A percentile compares a stretch with the other conserved stretches of the same genome.
phyloP scores from a whole-genome alignment of 2,113 vertebrate genomes.

The Gymnogyps californianus region DNA sequence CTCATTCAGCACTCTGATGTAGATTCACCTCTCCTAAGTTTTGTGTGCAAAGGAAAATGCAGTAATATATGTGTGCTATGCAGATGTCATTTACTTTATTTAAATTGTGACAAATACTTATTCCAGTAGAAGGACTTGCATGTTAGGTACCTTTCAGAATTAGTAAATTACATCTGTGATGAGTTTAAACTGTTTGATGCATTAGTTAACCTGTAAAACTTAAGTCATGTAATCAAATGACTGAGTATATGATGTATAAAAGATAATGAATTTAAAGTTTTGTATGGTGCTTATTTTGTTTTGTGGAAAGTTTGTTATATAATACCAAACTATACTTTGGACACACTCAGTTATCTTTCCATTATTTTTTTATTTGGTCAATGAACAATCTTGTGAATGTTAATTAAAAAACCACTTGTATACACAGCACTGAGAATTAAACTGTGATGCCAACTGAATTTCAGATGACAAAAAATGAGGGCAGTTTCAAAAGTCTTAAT shows the following conservation, averaged over 20 bases:
- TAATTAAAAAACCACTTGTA: neutral
- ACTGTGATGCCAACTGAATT: neutral
- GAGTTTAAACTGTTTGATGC: neutral
- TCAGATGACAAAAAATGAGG: neutral
- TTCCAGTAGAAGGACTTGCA: neutral
- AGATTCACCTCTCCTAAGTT: neutral
- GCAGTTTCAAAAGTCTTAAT: neutral
- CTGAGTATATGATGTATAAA: neutral
- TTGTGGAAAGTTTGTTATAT: neutral
- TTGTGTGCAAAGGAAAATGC: neutral
- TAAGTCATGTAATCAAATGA: neutral
- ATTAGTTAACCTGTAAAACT: neutral
- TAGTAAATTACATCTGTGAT: neutral
- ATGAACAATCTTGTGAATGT: neutral
- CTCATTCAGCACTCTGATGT: neutral
- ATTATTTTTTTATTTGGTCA: neutral
- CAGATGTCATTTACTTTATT: neutral
- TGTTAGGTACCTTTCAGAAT: neutral
- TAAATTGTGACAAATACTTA: neutral
- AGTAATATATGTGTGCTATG: neutral
- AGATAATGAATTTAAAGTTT: neutral
- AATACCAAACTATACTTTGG: neutral
- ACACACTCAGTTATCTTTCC: neutral
- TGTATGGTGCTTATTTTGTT: neutral
- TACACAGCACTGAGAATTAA: neutral